These are phyloP conservation scores for Ametastegia equiseti DNA, from an alignment of 2,888 invertebrate genomes.

Conservation along the genomic window DNA sequence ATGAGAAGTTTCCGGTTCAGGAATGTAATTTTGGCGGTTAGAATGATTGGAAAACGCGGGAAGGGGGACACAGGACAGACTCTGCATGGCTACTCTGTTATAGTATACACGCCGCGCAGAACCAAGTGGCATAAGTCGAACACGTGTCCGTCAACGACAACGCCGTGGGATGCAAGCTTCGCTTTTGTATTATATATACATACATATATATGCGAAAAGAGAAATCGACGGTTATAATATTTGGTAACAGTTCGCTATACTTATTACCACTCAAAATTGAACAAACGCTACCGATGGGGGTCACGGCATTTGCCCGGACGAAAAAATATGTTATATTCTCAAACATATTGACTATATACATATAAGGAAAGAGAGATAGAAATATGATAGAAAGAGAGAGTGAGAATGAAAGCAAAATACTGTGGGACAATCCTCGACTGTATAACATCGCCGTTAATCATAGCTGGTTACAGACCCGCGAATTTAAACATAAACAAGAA, in stretches of 20 bases:
- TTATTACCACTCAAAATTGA: background rate
- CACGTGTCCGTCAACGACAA: background rate
- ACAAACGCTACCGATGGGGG: background rate
- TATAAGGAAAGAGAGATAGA: no score
- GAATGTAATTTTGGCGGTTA: slow-evolving; percentile 39
- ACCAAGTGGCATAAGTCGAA: background rate
- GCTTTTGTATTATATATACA: background rate
- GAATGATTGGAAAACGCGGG: slow-evolving; percentile 23
- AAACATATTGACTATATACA: background rate
- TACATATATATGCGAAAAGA: slow-evolving; percentile 8
- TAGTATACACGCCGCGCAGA: no score
- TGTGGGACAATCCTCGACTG: background rate
- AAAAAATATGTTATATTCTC: background rate
- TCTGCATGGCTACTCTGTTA: background rate
- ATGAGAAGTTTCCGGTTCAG: slow-evolving; percentile 32
- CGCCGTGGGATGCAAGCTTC: background rate
- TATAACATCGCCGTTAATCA: background rate
- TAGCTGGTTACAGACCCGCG: background rate
- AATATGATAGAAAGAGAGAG: background rate
- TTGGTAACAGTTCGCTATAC: slow-evolving; percentile 2
- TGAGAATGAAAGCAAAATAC: background rate
- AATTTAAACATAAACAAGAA: background rate
- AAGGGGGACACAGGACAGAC: background rate
- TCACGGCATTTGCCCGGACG: background rate
- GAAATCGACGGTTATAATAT: slow-evolving; percentile 5